A percentile compares a stretch with the other conserved stretches of the same genome.
phyloP scores from a whole-genome alignment of 2,888 invertebrate species.

The Apamea monoglypha region DNA sequence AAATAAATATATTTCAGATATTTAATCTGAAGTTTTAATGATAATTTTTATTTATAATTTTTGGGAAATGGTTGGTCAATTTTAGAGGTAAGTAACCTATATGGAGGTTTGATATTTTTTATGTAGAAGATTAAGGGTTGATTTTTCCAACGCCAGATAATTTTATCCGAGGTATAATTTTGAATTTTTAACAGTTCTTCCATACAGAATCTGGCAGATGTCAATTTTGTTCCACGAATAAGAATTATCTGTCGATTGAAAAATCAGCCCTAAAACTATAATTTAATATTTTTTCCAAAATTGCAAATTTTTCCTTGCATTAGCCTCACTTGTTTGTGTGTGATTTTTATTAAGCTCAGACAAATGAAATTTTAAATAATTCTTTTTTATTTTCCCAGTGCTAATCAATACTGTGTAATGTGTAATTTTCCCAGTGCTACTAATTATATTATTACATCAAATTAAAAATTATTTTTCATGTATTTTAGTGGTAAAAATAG shows the following conservation, averaged over 20 bases:
- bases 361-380: background rate
- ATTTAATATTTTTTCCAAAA: no score
- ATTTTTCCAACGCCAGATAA: no score
- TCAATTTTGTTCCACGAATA: no score
- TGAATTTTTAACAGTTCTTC: no score
- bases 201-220: no score
- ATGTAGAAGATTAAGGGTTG: no score
- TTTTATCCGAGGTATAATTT: no score
- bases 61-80: background rate
- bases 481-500: slow-evolving; percentile 18
- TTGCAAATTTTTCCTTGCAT: background rate
- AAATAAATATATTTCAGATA: background rate
- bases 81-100: background rate
- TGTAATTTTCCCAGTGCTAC: no score
- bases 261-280: no score
- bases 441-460: background rate
- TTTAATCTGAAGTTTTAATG: background rate
- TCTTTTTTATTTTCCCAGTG: background rate
- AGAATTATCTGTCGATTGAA: no score
- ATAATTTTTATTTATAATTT: background rate
- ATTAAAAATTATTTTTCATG: background rate
- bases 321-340: background rate
- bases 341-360: background rate
- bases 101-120: background rate
- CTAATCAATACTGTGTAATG: no score